phyloP scores from a whole-genome alignment of 2,113 vertebrate species.

The Pollachius pollachius region DNA sequence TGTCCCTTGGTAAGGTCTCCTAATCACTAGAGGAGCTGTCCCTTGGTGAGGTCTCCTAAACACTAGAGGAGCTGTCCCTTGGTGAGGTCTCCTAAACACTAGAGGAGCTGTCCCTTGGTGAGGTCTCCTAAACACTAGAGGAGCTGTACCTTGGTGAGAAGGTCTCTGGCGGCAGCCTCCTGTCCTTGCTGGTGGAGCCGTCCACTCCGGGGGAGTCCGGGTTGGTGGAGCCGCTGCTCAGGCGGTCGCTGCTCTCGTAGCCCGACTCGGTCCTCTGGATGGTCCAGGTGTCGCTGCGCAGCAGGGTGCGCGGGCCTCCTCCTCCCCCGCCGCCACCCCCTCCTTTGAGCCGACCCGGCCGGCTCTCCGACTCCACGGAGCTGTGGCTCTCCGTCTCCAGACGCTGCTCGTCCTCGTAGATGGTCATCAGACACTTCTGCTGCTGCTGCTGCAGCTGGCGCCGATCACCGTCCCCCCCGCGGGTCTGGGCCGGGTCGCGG shows the following conservation, averaged over 20 bases:
- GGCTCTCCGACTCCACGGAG: slow-evolving; percentile 82
- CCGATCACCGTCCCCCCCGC: slow-evolving; percentile 50
- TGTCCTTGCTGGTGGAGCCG: slow-evolving; percentile 68
- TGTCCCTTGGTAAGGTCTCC: too few species aligned
- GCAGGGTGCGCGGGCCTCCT: slow-evolving; percentile 72
- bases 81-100: too few species aligned
- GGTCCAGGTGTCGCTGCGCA: slow-evolving; percentile 82
- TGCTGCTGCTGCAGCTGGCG: slow-evolving; percentile 64
- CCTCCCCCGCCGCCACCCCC: slow-evolving; percentile 58
- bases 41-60: too few species aligned
- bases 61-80: too few species aligned
- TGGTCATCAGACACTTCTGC: slow-evolving; percentile 89
- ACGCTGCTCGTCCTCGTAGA: slow-evolving; percentile 92
- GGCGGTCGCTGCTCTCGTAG: slow-evolving; percentile 90
- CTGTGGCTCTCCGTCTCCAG: slow-evolving; percentile 85
- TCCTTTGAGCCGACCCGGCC: slow-evolving; percentile 63
- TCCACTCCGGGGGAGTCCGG: slow-evolving; percentile 84
- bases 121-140: too few species aligned
- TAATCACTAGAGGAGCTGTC: too few species aligned
- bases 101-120: too few species aligned
- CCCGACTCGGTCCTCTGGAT: slow-evolving; percentile 93
- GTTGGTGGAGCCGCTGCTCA: slow-evolving; percentile 89
- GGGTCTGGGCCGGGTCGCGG: slow-evolving; percentile 63
- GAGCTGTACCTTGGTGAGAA: slow-evolving; percentile 78
- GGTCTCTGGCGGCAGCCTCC: slow-evolving; percentile 64